Percentiles rank a stretch among this genome's conserved stretches.
Evolutionary conservation across 1,140 invertebrate genomes (phyloP).

Genomic region (Drosophila subpulchrella): DNA sequence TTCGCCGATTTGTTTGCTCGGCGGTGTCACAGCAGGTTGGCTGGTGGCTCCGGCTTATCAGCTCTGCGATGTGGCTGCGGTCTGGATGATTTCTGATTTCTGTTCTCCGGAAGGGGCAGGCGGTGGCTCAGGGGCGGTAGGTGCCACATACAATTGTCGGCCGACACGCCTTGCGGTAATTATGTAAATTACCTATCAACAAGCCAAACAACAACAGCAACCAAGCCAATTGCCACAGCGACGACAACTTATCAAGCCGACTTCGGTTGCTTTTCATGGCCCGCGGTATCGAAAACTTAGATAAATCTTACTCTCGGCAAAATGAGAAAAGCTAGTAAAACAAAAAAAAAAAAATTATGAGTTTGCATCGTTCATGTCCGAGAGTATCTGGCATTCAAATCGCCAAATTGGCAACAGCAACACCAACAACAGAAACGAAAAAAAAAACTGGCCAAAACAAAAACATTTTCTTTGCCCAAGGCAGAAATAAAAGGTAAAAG

Average conservation of each 20-base stretch:
- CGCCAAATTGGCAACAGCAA: slow-evolving; percentile 60
- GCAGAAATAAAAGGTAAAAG: slow-evolving; percentile 28
- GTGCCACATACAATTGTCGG: slow-evolving; percentile 46
- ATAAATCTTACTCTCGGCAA: slow-evolving; percentile 59
- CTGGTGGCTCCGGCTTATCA: slow-evolving; percentile 17
- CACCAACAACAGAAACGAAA: background rate
- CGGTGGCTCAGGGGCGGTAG: slow-evolving; percentile 11
- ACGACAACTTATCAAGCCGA: slow-evolving; percentile 55
- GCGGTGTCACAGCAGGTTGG: slow-evolving; percentile 28
- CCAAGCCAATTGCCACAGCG: slow-evolving; percentile 36
- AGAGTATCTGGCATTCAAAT: slow-evolving; percentile 69
- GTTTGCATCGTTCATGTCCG: slow-evolving; percentile 59
- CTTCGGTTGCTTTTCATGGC: slow-evolving; percentile 50
- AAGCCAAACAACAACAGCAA: slow-evolving; percentile 20
- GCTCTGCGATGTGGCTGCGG: slow-evolving; percentile 3
- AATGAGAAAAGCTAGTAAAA: slow-evolving; percentile 17
- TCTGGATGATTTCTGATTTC: slow-evolving; percentile 31
- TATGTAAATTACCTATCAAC: slow-evolving; percentile 72
- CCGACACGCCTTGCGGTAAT: slow-evolving; percentile 64
- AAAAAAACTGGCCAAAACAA: slow-evolving; percentile 21
- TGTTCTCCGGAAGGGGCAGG: slow-evolving; percentile 19
- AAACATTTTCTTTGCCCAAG: slow-evolving; percentile 52
- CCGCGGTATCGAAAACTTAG: slow-evolving; percentile 51
- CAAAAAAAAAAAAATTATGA: slow-evolving; percentile 47
- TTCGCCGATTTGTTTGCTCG: slow-evolving; percentile 11